These are phyloP conservation scores for Mastacembelus armatus DNA, from an alignment of 2,797 vertebrate genomes.

Conservation along the genomic window DNA sequence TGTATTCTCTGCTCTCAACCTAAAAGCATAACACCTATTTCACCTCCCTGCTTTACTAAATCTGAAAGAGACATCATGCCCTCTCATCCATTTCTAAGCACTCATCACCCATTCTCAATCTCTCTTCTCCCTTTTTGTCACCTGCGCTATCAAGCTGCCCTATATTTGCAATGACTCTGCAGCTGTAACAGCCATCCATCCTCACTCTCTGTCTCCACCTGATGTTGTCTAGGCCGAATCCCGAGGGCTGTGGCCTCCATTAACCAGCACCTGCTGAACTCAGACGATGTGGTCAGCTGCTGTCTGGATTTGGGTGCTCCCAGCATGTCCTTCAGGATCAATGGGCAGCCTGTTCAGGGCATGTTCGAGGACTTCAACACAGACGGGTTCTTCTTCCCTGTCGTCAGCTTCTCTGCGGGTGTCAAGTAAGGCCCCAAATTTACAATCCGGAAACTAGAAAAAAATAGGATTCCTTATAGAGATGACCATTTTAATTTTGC, in stretches of 20 bases:
- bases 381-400: constrained; percentile 96
- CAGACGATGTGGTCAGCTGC: constrained; percentile 98
- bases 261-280: constrained; percentile 96
- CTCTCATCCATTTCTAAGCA: constrained; percentile 32
- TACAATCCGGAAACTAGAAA: constrained; percentile 5
- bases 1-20: constrained; percentile 15
- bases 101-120: constrained; percentile 32
- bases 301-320: constrained; percentile 96
- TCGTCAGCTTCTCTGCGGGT: constrained; percentile 98
- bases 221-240: constrained; percentile 88
- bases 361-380: constrained; percentile 99
- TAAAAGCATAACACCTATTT: constrained; percentile 28
- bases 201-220: constrained; percentile 36
- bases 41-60: constrained; percentile 30
- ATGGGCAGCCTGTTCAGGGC: constrained; percentile 98
- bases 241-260: constrained; percentile 94
- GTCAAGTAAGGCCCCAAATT: constrained; percentile 91
- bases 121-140: constrained; percentile 18
- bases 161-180: constrained; percentile 70
- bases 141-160: constrained; percentile 52
- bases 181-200: constrained; percentile 53
- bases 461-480: not conserved
- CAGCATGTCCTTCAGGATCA: constrained; percentile 99
- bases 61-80: constrained; percentile 34
- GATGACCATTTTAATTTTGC: not conserved